phyloP scores from a whole-genome alignment of 1,140 invertebrate genomes.

The Lucilia cuprina region DNA sequence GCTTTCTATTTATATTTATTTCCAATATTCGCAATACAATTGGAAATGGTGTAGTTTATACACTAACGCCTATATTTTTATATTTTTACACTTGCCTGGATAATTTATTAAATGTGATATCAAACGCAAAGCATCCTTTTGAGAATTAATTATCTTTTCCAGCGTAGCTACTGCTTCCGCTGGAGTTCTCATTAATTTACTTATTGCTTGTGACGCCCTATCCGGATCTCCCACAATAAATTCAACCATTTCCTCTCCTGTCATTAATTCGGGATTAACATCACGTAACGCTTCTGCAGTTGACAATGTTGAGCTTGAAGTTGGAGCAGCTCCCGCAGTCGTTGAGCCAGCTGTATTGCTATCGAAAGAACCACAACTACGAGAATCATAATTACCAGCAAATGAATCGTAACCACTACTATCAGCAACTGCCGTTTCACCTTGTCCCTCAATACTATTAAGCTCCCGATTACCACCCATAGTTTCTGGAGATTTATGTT shows the following conservation, averaged over 20 bases:
- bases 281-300: not conserved
- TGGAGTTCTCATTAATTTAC: slow-evolving; percentile 56
- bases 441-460: not conserved
- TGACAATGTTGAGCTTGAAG: not conserved
- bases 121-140: slow-evolving; percentile 57
- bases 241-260: slow-evolving; percentile 55
- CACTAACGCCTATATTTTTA: not conserved
- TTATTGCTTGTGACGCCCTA: slow-evolving; percentile 56
- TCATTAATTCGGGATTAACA: slow-evolving; percentile 55
- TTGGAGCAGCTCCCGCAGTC: not conserved
- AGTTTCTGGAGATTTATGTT: slow-evolving; percentile 40
- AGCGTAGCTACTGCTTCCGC: slow-evolving; percentile 56
- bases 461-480: not conserved
- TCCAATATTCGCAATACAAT: too few species aligned
- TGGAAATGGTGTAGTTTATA: too few species aligned
- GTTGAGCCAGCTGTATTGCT: slow-evolving; percentile 39
- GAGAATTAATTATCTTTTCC: slow-evolving; percentile 58
- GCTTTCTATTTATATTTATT: too few species aligned
- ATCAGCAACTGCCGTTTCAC: slow-evolving; percentile 44
- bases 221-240: slow-evolving; percentile 59
- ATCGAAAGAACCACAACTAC: slow-evolving; percentile 56
- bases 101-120: slow-evolving; percentile 60
- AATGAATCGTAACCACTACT: slow-evolving; percentile 50
- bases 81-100: slow-evolving; percentile 47
- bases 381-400: slow-evolving; percentile 52